Evolutionary conservation across 2,888 invertebrate genomes (phyloP).

Genomic region (Hofmannophila pseudospretella): DNA sequence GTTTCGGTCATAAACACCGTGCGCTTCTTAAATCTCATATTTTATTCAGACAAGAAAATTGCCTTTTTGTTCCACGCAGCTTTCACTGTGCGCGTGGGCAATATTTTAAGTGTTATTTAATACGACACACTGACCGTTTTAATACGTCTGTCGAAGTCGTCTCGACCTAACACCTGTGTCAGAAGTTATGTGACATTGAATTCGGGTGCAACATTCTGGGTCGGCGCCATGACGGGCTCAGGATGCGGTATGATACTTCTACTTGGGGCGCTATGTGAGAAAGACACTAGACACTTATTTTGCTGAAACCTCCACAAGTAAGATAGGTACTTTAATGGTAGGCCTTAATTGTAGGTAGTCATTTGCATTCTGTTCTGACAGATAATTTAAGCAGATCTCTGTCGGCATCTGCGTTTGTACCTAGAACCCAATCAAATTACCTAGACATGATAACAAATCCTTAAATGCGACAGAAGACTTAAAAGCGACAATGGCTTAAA

Average conservation of each 20-base stretch:
- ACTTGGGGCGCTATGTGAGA: no score
- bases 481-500: no score
- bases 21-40: constrained; percentile 30
- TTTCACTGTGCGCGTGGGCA: constrained; percentile 52
- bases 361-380: no score
- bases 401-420: no score
- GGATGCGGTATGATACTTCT: not conserved
- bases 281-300: no score
- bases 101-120: constrained; percentile 60
- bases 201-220: constrained; percentile 13
- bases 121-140: constrained; percentile 54
- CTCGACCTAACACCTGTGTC: constrained; percentile 30
- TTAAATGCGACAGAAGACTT: no score
- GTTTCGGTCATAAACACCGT: constrained; percentile 8
- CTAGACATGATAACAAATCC: no score
- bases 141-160: constrained; percentile 19
- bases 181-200: constrained; percentile 31
- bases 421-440: no score
- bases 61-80: constrained; percentile 38
- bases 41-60: constrained; percentile 35
- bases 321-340: no score
- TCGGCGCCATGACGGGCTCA: constrained; percentile 8
- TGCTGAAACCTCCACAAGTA: no score
- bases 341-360: no score
- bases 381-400: no score